Conservation (phyloP, 2,797 vertebrate genomes). For the Sciaenops ocellatus region DNA sequence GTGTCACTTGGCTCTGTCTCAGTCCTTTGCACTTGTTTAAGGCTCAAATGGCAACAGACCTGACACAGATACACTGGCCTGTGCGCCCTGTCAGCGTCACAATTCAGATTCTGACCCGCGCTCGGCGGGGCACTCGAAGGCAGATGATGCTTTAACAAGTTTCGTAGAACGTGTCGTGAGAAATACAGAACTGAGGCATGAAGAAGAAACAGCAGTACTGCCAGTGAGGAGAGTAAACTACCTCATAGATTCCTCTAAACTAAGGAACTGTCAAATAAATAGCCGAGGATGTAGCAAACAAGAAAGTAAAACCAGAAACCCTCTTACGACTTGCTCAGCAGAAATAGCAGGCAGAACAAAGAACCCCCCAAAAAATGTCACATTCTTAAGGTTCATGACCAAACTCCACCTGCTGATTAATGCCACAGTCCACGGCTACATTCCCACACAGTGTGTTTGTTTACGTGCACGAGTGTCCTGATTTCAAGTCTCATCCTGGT, state of each 20-base stretch:
- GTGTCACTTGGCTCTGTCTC: slow-evolving; percentile 58
- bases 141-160: slow-evolving; percentile 52
- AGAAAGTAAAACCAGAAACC: slow-evolving; percentile 23
- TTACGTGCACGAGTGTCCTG: neutral
- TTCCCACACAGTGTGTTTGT: neutral
- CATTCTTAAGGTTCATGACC: slow-evolving; percentile 13
- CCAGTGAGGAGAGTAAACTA: slow-evolving; percentile 19
- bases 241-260: slow-evolving; percentile 20
- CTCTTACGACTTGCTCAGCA: slow-evolving; percentile 2
- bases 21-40: slow-evolving; percentile 59
- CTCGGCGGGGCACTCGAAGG: slow-evolving; percentile 25
- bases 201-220: neutral
- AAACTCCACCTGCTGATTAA: neutral
- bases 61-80: slow-evolving; percentile 54
- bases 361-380: slow-evolving; percentile 4
- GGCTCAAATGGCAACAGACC: slow-evolving; percentile 41
- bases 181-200: slow-evolving; percentile 18
- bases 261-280: slow-evolving; percentile 26
- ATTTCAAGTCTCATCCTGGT: neutral
- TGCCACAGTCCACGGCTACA: neutral
- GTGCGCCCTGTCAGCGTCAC: slow-evolving; percentile 8
- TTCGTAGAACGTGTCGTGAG: slow-evolving; percentile 22
- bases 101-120: slow-evolving; percentile 34
- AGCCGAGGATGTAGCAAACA: slow-evolving; percentile 14
- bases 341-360: slow-evolving; percentile 9